phyloP scores from a whole-genome alignment of 37 sponge, comb jelly and placozoan species.

The Aplysina aerophoba region DNA sequence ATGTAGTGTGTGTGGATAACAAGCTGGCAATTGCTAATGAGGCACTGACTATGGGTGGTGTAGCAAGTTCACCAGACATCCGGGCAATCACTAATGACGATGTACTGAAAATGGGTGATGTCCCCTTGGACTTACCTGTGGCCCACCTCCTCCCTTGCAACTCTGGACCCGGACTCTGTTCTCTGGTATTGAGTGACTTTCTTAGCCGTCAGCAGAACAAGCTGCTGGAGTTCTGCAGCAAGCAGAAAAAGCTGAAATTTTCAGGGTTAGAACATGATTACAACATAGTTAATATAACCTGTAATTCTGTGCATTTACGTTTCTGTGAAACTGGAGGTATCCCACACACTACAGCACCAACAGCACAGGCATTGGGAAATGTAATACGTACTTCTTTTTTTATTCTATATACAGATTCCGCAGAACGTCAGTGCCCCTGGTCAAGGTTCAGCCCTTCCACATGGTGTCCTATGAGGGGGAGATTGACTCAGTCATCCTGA shows the following conservation, averaged over 20 bases:
- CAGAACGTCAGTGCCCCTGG: constrained; percentile 53
- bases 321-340: constrained; percentile 33
- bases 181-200: constrained; percentile 62
- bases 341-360: too few species aligned
- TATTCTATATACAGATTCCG: neutral
- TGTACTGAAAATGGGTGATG: neutral
- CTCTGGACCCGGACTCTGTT: constrained; percentile 53
- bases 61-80: constrained; percentile 13
- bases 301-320: constrained; percentile 1
- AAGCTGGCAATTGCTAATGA: neutral
- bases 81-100: constrained; percentile 42
- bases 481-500: constrained; percentile 56
- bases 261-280: constrained; percentile 2
- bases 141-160: constrained; percentile 73
- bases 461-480: constrained; percentile 66
- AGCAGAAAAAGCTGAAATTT: neutral
- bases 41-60: neutral
- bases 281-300: neutral
- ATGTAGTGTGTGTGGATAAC: neutral
- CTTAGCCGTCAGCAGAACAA: constrained; percentile 63
- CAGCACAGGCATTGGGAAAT: too few species aligned
- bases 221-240: constrained; percentile 53
- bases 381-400: neutral
- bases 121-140: constrained; percentile 43
- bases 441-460: constrained; percentile 55